These are phyloP conservation scores for honey bee (Apis mellifera) DNA, from an alignment of 1,140 invertebrate species.

Conservation along the genomic window Amel_HAv3.1 CM009946.2:3882501-3883000, in stretches of 20 bases:
- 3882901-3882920: conserved; percentile 67
- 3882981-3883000: conserved; percentile 65
- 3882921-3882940: conserved; percentile 63
- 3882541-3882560: conserved; percentile 61
- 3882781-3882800: background rate
- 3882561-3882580: conserved; percentile 44
- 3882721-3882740: background rate
- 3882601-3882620: conserved; percentile 12
- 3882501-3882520: conserved; percentile 78
- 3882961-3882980: conserved; percentile 66
- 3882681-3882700: background rate
- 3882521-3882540: conserved; percentile 54
- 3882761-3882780: conserved; percentile 14
- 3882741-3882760: background rate
- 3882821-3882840: background rate
- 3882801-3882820: background rate
- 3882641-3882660: conserved; percentile 5
- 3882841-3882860: conserved; percentile 6
- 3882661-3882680: too few species aligned
- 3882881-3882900: conserved; percentile 39
- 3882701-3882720: background rate
- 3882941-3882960: conserved; percentile 62
- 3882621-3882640: background rate
- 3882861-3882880: conserved; percentile 47
- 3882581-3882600: conserved; percentile 48